Evolutionary conservation across 2,888 invertebrate genomes (phyloP), one percentile per base, ranked within the genome.

Genomic region (Philaethria dido): DNA sequence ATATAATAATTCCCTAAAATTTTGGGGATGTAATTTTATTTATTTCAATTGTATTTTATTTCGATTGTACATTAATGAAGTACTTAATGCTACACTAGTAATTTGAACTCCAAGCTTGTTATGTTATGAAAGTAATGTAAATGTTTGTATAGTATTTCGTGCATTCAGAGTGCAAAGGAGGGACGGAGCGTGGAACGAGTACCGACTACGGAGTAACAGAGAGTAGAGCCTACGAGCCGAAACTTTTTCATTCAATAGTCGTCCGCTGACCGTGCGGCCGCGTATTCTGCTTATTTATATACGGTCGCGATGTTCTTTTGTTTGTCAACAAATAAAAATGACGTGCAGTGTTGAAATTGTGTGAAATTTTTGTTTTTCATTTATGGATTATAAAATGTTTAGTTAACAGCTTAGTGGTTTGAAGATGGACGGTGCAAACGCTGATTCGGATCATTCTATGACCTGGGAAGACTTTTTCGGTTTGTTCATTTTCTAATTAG

Each of bases 401-500:
- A 79, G 80, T 81, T 85, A 80, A 73, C 76, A 72, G 74, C 69
- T 73, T 75, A 80, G 84, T 86, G 71, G 36, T 71, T 77, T 74
- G 82, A 91, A 88, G 80, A 93, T 93, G 93, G 93, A 93, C 82
- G 92, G 89, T 81, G 86, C 89, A 75, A 92, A 89, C 78, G 92
- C 92, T 79, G 95, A 95, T 84, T 95, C 95, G 77, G 95, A 95
- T 86, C 94, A 94, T 79, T 95, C 95, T 83, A 94, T 95, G 93
- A 94, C 94, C 82, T 95, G 95, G 95, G 95, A 95, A 86, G 95
- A 95, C 80, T 95, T 95, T 93, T 95, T 95, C 80, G 95, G 95
- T 95, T 80, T 89, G 94, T 93, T 73, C 69, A 45, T 48, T 69
- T 69, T 67, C 57, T 69, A 67, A 62, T 66, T 62, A 39, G 44